phyloP scores from a whole-genome alignment of 1,140 invertebrate genomes.

The Brachionus sp. region DNA sequence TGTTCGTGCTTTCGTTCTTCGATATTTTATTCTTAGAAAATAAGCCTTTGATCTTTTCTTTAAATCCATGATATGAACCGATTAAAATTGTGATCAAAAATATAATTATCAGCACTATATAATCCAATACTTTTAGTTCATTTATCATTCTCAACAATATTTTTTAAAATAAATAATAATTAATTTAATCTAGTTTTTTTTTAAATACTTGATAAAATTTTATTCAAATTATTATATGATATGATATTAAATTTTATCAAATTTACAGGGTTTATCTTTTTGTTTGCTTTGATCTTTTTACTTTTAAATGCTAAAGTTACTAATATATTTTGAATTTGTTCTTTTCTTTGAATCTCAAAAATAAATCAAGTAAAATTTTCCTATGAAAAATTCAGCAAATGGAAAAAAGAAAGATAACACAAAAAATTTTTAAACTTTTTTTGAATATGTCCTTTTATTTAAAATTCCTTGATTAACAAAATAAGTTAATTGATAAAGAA shows the following conservation, averaged over 20 bases:
- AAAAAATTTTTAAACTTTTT: background rate
- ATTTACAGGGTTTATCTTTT: background rate
- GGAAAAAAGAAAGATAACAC: background rate
- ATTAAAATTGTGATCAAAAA: slow-evolving; percentile 19
- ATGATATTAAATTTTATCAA: background rate
- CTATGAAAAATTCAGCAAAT: background rate
- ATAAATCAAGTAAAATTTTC: background rate
- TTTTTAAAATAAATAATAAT: background rate
- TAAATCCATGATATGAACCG: slow-evolving; percentile 18
- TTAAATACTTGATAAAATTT: background rate
- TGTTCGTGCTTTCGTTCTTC: background rate
- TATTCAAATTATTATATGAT: background rate
- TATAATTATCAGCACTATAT: background rate
- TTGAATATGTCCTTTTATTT: background rate
- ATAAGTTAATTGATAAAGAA: too few relatives aligned
- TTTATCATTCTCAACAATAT: background rate
- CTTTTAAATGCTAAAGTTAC: background rate
- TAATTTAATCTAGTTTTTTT: background rate
- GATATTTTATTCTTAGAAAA: background rate
- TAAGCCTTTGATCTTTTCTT: background rate
- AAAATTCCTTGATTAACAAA: too few relatives aligned
- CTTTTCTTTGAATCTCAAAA: background rate
- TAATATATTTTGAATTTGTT: background rate
- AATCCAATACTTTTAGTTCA: background rate
- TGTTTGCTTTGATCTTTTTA: background rate